Conservation (phyloP, 2,888 invertebrate species). For the Vannuccia rotundouncinata region DNA sequence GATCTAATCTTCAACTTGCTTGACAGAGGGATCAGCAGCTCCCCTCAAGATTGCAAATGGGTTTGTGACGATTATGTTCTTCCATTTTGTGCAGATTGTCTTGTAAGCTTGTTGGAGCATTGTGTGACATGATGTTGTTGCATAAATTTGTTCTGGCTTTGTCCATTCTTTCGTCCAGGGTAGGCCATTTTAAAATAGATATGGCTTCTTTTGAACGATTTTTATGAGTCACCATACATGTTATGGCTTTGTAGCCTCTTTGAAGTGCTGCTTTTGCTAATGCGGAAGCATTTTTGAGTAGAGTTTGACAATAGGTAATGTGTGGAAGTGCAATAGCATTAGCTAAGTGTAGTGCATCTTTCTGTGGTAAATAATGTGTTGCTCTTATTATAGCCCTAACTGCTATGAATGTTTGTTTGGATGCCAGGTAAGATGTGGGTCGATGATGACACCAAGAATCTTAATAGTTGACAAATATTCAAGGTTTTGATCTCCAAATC, state of each 20-base stretch:
- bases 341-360: background rate
- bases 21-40: background rate
- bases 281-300: slow-evolving; percentile 6
- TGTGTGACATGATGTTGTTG: slow-evolving; percentile 19
- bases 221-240: slow-evolving; percentile 1
- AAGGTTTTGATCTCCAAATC: background rate
- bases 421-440: slow-evolving; percentile 8
- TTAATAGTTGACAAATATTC: slow-evolving; percentile 13
- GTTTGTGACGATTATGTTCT: background rate
- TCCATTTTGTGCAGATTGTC: slow-evolving; percentile 10
- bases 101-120: background rate
- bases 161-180: slow-evolving; percentile 21
- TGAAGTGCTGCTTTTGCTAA: slow-evolving; percentile 4
- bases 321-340: slow-evolving; percentile 4
- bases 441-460: slow-evolving; percentile 8
- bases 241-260: slow-evolving; percentile 1
- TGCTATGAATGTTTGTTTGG: background rate
- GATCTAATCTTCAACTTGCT: slow-evolving; percentile 12
- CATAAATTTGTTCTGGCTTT: slow-evolving; percentile 4
- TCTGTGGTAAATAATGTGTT: background rate
- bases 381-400: slow-evolving; percentile 11
- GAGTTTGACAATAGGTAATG: background rate
- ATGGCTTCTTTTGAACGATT: background rate
- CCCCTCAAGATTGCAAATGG: slow-evolving; percentile 5
- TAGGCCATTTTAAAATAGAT: slow-evolving; percentile 23